Conservation (phyloP, 1,140 invertebrate genomes). For the Drosophila fuyamai region DNA sequence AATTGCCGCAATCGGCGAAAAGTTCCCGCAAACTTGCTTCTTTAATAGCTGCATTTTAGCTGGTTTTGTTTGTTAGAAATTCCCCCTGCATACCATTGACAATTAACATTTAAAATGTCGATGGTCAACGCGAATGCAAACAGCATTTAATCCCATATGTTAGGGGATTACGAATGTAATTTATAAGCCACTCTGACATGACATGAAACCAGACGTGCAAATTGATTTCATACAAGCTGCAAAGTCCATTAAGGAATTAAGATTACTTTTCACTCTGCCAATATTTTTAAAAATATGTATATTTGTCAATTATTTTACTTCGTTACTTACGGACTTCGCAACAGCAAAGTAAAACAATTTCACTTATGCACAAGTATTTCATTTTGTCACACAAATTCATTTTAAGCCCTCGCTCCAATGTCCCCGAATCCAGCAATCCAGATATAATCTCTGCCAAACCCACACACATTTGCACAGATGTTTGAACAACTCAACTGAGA, state of each 20-base stretch:
- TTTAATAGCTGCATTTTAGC: slow-evolving; percentile 8
- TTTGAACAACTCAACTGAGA: slow-evolving; percentile 57
- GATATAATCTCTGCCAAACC: slow-evolving; percentile 42
- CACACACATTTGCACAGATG: slow-evolving; percentile 38
- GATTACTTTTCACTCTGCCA: slow-evolving; percentile 11
- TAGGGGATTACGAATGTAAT: slow-evolving; percentile 41
- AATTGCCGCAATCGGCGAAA: neutral
- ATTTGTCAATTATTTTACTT: slow-evolving; percentile 1
- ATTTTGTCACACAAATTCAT: slow-evolving; percentile 39
- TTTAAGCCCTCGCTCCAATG: slow-evolving; percentile 13
- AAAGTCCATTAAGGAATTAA: slow-evolving; percentile 43
- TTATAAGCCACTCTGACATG: slow-evolving; percentile 13
- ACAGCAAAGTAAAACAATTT: slow-evolving; percentile 41
- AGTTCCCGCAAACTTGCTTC: neutral
- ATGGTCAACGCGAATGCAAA: slow-evolving; percentile 23
- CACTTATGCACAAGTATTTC: slow-evolving; percentile 38
- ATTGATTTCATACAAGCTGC: slow-evolving; percentile 8
- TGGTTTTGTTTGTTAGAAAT: slow-evolving; percentile 7
- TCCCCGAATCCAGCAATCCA: slow-evolving; percentile 24
- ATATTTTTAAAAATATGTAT: slow-evolving; percentile 17
- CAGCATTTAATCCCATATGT: slow-evolving; percentile 13
- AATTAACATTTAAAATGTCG: slow-evolving; percentile 14
- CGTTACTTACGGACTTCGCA: neutral
- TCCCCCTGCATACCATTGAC: slow-evolving; percentile 1
- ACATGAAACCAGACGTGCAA: slow-evolving; percentile 1